Conservation (phyloP, 2,113 vertebrate species). For the Nanger granti region DNA sequence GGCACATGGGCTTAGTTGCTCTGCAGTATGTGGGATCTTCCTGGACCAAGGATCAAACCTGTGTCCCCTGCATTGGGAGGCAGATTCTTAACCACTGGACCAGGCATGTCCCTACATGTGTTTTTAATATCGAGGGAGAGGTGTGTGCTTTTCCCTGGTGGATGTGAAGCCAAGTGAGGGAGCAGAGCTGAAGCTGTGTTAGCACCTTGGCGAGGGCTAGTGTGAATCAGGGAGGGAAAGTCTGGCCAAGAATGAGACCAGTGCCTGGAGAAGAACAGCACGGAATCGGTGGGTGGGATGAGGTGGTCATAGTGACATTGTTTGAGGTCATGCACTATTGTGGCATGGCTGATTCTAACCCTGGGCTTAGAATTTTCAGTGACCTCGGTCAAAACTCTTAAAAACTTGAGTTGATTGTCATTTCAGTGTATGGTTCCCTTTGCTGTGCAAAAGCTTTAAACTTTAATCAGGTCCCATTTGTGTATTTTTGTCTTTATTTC, state of each 20-base stretch:
- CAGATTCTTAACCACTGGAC: neutral
- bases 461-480: neutral
- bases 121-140: neutral
- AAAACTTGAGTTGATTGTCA: neutral
- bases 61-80: neutral
- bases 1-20: rapidly evolving
- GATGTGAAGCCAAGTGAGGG: neutral
- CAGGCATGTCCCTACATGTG: neutral
- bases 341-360: too few relatives aligned
- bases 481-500: neutral
- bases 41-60: neutral
- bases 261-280: too few relatives aligned
- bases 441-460: neutral
- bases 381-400: neutral
- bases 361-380: neutral
- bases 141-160: neutral
- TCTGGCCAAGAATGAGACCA: rapidly evolving
- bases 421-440: neutral
- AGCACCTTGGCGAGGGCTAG: neutral
- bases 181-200: neutral
- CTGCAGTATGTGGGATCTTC: neutral
- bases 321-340: too few relatives aligned
- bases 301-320: rapidly evolving
- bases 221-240: too few relatives aligned
- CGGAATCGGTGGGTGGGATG: neutral